Conservation (phyloP, 2,113 vertebrate species). For the Gasterosteus nipponicus region DNA sequence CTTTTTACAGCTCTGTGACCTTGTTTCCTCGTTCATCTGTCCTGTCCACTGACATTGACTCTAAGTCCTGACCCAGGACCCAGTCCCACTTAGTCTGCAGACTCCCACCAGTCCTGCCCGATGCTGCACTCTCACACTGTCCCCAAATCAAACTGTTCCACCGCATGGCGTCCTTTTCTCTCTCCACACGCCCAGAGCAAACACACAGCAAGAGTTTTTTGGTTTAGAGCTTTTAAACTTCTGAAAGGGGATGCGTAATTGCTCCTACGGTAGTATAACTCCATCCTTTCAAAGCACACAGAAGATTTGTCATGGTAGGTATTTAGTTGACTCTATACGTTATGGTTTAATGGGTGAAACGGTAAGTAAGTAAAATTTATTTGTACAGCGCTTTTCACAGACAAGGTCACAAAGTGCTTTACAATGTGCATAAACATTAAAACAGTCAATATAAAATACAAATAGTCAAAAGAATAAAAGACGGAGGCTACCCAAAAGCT, state of each 20-base stretch:
- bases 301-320: neutral
- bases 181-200: neutral
- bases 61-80: neutral
- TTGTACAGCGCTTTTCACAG: too few relatives aligned
- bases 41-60: constrained; percentile 22
- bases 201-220: neutral
- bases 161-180: neutral
- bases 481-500: too few relatives aligned
- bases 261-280: neutral
- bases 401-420: too few relatives aligned
- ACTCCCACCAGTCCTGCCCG: constrained; percentile 1
- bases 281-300: neutral
- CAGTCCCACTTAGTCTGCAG: neutral
- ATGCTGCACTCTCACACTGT: neutral
- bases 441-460: too few relatives aligned
- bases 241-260: neutral
- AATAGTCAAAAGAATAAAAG: too few relatives aligned
- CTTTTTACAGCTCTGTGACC: constrained; percentile 57
- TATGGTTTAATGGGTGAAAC: neutral
- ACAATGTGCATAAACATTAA: too few relatives aligned
- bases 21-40: constrained; percentile 58
- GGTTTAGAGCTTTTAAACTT: neutral
- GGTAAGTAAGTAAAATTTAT: too few relatives aligned
- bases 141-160: too few relatives aligned
- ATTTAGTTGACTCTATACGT: neutral